phyloP scores from a whole-genome alignment of 2,888 invertebrate genomes.

The Agrotis ipsilon region DNA sequence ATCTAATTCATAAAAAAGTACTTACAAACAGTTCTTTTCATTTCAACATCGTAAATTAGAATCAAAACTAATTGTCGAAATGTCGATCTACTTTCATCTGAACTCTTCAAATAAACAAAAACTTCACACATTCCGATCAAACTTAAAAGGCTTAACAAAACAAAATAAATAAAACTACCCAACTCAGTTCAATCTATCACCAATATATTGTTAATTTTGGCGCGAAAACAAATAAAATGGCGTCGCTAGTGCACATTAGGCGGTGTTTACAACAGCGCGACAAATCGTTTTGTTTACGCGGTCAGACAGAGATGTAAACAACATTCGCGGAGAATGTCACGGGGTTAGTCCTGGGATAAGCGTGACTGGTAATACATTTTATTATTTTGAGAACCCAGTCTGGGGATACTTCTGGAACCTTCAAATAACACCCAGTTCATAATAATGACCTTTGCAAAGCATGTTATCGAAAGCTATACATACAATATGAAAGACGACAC shows the following conservation, averaged over 20 bases:
- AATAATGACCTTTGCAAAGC: neutral
- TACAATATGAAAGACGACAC: neutral
- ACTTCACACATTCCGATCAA: conserved; percentile 17
- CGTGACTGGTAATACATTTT: conserved; percentile 43
- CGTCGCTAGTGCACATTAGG: conserved; percentile 60
- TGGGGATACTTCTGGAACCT: too few relatives aligned
- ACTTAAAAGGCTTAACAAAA: conserved; percentile 48
- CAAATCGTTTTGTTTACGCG: conserved; percentile 75
- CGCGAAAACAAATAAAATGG: conserved; percentile 66
- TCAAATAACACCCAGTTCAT: too few relatives aligned
- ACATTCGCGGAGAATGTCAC: conserved; percentile 47
- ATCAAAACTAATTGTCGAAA: conserved; percentile 16
- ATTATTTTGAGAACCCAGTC: conserved; percentile 7
- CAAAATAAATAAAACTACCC: conserved; percentile 49
- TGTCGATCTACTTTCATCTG: conserved; percentile 11
- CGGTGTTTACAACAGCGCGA: conserved; percentile 71
- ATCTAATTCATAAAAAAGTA: neutral
- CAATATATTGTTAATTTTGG: conserved; percentile 56
- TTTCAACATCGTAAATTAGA: conserved; percentile 1
- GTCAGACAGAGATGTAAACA: conserved; percentile 63
- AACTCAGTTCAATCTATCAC: conserved; percentile 50
- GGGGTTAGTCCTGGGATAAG: conserved; percentile 48
- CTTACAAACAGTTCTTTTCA: neutral
- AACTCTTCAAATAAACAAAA: conserved; percentile 55
- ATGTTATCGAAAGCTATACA: neutral